These are phyloP conservation scores for Heliocidaris erythrogramma DNA, from an alignment of 35 echinoderm and acorn worm species.

Conservation along the genomic window DNA sequence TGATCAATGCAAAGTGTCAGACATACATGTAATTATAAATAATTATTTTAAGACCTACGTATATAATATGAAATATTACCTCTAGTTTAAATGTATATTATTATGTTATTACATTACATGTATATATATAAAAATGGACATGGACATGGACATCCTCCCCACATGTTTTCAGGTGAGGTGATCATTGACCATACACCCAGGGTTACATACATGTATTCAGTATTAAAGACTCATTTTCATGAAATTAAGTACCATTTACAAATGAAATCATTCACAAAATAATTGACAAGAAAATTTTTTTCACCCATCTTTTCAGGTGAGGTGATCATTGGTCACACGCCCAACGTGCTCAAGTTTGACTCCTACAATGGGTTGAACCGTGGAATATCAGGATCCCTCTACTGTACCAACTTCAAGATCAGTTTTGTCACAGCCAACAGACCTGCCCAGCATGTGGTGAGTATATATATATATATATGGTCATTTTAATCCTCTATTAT, in stretches of 20 bases:
- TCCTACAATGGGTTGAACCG: constrained; percentile 83
- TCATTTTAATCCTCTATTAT: too few species aligned
- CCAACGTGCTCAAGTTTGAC: constrained; percentile 94
- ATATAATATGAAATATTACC: too few species aligned
- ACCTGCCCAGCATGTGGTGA: constrained; percentile 78
- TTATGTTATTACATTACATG: too few species aligned
- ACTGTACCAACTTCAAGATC: constrained; percentile 98
- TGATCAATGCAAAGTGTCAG: too few species aligned
- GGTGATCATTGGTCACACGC: constrained; percentile 86
- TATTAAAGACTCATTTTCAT: not conserved
- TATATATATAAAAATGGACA: too few species aligned
- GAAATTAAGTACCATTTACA: not conserved
- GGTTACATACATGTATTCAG: too few species aligned
- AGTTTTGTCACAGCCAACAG: constrained; percentile 87
- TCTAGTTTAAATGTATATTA: too few species aligned
- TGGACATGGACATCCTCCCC: too few species aligned
- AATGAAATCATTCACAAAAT: not conserved
- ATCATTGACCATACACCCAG: too few species aligned
- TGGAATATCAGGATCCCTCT: constrained; percentile 84
- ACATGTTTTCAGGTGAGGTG: too few species aligned
- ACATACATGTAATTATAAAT: too few species aligned
- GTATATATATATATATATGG: constrained; percentile 47
- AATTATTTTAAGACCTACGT: too few species aligned
- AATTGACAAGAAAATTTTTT: not conserved
- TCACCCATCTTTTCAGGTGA: constrained; percentile 68